These are phyloP conservation scores for Syrphus vitripennis DNA, from an alignment of 2,888 invertebrate genomes.

Conservation along the genomic window DNA sequence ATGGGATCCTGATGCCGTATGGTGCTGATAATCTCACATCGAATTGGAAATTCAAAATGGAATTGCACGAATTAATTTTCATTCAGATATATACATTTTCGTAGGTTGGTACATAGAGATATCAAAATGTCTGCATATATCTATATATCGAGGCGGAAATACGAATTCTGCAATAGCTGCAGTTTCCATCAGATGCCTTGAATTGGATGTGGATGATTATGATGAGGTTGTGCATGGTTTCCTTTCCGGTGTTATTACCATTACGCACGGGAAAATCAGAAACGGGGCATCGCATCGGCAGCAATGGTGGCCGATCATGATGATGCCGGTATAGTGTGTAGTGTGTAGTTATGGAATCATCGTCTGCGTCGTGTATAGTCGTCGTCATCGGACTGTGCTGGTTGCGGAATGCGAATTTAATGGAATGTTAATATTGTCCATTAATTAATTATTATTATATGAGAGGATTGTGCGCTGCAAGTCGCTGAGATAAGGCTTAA, in stretches of 20 bases:
- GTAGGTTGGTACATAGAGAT: too few species aligned
- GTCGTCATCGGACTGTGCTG: background rate
- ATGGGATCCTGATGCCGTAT: background rate
- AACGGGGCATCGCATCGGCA: background rate
- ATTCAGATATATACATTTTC: background rate
- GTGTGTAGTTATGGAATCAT: background rate
- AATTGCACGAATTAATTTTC: conserved; percentile 61
- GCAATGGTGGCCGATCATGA: background rate
- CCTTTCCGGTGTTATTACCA: conserved; percentile 39
- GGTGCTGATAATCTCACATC: conserved; percentile 45
- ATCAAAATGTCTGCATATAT: background rate
- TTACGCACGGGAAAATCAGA: conserved; percentile 15
- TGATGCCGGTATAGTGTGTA: too few species aligned
- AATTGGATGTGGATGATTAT: background rate
- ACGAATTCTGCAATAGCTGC: conserved; percentile 23
- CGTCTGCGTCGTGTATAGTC: background rate
- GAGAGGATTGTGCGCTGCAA: conserved; percentile 6
- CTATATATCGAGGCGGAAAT: conserved; percentile 29
- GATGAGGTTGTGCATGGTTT: conserved; percentile 29
- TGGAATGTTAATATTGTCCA: conserved; percentile 48
- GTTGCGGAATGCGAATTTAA: conserved; percentile 37
- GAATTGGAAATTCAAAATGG: conserved; percentile 42
- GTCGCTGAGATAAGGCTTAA: conserved; percentile 16
- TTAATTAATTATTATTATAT: conserved; percentile 29
- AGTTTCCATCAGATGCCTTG: conserved; percentile 18